Conservation (phyloP, 2,113 vertebrate genomes). For the Fregetta grallaria region DNA sequence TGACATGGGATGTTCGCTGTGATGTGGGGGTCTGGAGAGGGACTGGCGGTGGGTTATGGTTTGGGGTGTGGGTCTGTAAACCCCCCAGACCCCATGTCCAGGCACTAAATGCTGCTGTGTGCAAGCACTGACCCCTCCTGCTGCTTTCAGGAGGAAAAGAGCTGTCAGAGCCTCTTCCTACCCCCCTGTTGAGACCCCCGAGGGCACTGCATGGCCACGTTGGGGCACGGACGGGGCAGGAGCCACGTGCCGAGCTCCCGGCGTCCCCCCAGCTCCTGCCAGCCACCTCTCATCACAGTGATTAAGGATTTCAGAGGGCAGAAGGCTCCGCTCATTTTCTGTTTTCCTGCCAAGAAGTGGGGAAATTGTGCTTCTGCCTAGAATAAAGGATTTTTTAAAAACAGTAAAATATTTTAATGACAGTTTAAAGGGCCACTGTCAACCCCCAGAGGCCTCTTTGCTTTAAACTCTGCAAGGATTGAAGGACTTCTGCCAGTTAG, state of each 20-base stretch:
- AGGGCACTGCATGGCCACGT: neutral
- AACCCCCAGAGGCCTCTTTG: slow-evolving; percentile 34
- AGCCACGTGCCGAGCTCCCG: neutral
- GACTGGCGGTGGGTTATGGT: neutral
- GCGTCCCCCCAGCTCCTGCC: neutral
- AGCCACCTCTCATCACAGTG: neutral
- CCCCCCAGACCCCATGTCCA: accelerated
- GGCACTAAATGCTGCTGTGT: accelerated
- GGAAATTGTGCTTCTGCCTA: slow-evolving; percentile 41
- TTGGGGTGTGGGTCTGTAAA: neutral
- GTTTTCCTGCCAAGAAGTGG: slow-evolving; percentile 50
- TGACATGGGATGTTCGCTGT: neutral
- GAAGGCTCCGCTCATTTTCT: slow-evolving; percentile 9
- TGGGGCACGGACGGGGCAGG: neutral
- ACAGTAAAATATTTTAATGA: slow-evolving; percentile 63
- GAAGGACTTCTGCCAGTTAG: neutral
- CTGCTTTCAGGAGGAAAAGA: neutral
- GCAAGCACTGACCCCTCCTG: neutral
- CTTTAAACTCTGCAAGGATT: neutral
- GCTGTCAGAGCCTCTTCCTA: neutral
- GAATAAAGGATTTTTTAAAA: slow-evolving; percentile 58
- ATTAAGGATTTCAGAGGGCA: slow-evolving; percentile 47
- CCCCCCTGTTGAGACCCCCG: accelerated
- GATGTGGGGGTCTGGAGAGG: neutral
- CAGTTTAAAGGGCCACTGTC: slow-evolving; percentile 40